These are phyloP conservation scores for Lontra canadensis DNA, from an alignment of 2,113 vertebrate species.

Conservation along the genomic window DNA sequence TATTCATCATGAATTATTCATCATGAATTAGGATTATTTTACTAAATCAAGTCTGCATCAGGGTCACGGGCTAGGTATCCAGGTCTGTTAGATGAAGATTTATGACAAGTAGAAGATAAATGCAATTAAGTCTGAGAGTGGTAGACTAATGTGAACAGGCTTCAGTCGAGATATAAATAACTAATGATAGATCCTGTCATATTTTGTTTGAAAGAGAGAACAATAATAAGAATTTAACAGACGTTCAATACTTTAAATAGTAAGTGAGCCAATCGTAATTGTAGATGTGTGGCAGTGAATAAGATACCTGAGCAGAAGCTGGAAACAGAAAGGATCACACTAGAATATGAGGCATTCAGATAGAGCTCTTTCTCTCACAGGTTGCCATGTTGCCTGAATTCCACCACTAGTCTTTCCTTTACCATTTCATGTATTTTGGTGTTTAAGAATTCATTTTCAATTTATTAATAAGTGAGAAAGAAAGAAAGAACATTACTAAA, in stretches of 20 bases:
- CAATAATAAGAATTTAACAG: background rate
- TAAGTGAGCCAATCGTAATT: background rate
- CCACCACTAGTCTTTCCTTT: background rate
- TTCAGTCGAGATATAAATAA: background rate
- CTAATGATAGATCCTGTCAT: background rate
- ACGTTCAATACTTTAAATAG: background rate
- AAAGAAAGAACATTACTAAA: background rate
- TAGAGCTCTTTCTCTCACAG: background rate
- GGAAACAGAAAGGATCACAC: background rate
- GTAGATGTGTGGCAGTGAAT: background rate
- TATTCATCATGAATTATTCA: background rate
- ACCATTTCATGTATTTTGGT: background rate
- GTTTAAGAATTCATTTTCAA: background rate
- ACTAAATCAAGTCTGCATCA: background rate
- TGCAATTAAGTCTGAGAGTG: background rate
- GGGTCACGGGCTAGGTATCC: background rate
- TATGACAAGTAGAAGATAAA: slow-evolving; percentile 36
- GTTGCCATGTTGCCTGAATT: background rate
- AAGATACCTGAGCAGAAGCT: background rate
- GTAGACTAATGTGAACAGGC: background rate
- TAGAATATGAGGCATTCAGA: background rate
- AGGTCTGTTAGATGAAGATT: background rate
- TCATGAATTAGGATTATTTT: slow-evolving; percentile 1
- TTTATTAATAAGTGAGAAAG: background rate
- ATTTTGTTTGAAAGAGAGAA: slow-evolving; percentile 30